A percentile compares a stretch with the other conserved stretches of the same genome.
These are phyloP conservation scores for Tetheella fluctuosa DNA, from an alignment of 2,888 invertebrate species.

Conservation along the genomic window DNA sequence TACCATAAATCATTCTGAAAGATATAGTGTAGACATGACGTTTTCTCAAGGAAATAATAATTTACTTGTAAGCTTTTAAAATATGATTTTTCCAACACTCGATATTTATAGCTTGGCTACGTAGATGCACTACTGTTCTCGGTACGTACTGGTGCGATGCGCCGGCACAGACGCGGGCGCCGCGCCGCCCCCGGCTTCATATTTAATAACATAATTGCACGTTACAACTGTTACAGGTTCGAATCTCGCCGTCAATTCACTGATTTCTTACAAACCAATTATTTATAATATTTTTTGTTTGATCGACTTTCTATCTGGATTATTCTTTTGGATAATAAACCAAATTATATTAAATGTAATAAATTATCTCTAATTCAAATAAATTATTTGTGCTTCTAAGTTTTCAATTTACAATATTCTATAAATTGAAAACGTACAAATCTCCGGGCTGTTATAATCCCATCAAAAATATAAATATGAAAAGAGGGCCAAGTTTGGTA, in stretches of 20 bases:
- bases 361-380: no score
- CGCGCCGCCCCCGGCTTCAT: slow-evolving; percentile 35
- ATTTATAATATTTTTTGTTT: slow-evolving; percentile 7
- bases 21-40: neutral
- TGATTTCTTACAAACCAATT: slow-evolving; percentile 10
- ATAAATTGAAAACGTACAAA: no score
- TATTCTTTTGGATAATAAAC: neutral
- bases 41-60: no score
- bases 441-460: no score
- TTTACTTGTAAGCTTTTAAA: neutral
- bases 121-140: slow-evolving; percentile 21
- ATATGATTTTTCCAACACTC: no score
- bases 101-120: no score
- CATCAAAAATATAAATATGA: no score
- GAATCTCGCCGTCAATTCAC: slow-evolving; percentile 14
- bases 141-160: slow-evolving; percentile 24
- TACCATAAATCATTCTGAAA: no score
- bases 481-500: no score
- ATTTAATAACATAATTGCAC: slow-evolving; percentile 67
- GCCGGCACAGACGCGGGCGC: slow-evolving; percentile 15
- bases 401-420: no score
- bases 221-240: slow-evolving; percentile 32
- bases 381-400: no score
- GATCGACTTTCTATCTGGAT: slow-evolving; percentile 1
- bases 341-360: neutral